phyloP scores from a whole-genome alignment of 2,113 vertebrate species.

The Hypanus sabinus region DNA sequence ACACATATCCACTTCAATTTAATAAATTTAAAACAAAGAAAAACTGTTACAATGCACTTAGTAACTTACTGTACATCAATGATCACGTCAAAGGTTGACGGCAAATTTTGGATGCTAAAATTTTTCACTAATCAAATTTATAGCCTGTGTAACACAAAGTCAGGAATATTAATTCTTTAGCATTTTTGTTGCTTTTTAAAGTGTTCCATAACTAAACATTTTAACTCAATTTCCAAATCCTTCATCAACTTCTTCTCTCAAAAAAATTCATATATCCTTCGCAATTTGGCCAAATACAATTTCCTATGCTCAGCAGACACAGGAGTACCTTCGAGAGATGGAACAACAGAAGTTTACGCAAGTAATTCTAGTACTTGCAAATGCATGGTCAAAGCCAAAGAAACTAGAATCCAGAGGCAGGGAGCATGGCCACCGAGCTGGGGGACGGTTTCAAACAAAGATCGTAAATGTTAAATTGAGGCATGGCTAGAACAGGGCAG shows the following conservation, averaged over 20 bases:
- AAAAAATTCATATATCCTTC: too few relatives aligned
- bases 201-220: neutral
- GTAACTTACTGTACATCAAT: neutral
- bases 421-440: neutral
- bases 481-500: neutral
- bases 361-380: neutral
- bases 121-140: constrained; percentile 8
- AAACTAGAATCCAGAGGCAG: too few relatives aligned
- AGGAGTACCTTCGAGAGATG: neutral
- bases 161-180: neutral
- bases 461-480: neutral
- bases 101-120: neutral
- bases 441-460: neutral
- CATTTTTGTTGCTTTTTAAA: neutral
- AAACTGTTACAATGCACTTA: neutral
- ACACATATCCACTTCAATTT: neutral
- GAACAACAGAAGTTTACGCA: neutral
- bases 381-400: neutral
- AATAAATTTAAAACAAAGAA: neutral
- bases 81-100: neutral
- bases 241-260: neutral
- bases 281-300: neutral
- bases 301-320: neutral
- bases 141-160: neutral
- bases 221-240: neutral